Base-by-base conservation (phyloP, 2,888 invertebrate species). In the Ferrisia virgata region DNA sequence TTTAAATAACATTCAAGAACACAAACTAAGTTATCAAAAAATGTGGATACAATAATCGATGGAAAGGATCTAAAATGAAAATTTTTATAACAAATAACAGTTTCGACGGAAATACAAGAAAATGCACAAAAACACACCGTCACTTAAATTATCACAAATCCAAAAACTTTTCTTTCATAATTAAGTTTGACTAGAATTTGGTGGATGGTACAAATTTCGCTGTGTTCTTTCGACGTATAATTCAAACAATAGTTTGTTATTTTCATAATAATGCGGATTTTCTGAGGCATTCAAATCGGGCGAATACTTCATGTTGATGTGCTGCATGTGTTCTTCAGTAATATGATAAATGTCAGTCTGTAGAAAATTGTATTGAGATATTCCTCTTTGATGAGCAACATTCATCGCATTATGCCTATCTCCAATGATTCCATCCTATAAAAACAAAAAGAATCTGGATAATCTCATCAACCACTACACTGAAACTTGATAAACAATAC, bases 221-320 rank as follows among this genome's bases (percentile, higher is more conserved):
- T 94, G 93, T 88, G 93, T 89, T 88, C 96, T 91, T 87, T 95
- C 94, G 88, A 95, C 90, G 89, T 96, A 95, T 88, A 95, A 91
- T 89, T 95, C 93, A 90, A 94, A 95, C 87, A 97, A 90, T 88
- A 96, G 89, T 90, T 95, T 95, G 89, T 97, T 97, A 86, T 92
- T 92, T 87, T 94, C 93, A 88, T 93, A 96, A 88, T 96, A 97
- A 89, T 94, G 94, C 36, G 93, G 95, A 90, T 96, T 97, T 87
- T 95, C 93, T 84, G 90, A 89, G 85, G 93, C 93, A 87, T 89
- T 92, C 82, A 96, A 90, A 87, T 95, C 95, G 22, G 96, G 96
- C 87, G 92, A 92, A 88, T 95, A 95, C 28, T 86, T 83, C n/a
- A 83, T 33, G 31, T 76, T 31, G 11, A 43, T n/a, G 2, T 83